A percentile compares a stretch with the other conserved stretches of the same genome.
Evolutionary conservation across 2,888 invertebrate species (phyloP).

Genomic region (Brachyopa scutellaris): DNA sequence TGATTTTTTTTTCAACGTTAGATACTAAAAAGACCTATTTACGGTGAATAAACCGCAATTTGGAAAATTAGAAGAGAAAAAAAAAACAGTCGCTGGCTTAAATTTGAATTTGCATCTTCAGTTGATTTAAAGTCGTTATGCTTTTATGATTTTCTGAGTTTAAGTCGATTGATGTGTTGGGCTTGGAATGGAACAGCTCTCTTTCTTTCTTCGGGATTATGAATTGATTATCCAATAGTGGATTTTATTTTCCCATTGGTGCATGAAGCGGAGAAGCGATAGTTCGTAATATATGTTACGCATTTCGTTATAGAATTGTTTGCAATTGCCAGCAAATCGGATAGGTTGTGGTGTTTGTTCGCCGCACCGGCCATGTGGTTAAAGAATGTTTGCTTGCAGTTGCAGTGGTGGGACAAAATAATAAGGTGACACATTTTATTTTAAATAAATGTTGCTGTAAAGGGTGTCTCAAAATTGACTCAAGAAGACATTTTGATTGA

Average conservation of each 20-base stretch:
- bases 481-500: too few relatives aligned
- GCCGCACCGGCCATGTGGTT: not conserved
- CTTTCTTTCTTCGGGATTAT: slow-evolving; percentile 9
- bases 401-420: too few relatives aligned
- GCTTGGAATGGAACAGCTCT: not conserved
- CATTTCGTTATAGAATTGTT: slow-evolving; percentile 38
- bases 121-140: not conserved
- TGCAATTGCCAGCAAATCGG: slow-evolving; percentile 2
- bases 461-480: too few relatives aligned
- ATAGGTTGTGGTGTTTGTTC: too few relatives aligned
- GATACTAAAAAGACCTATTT: not conserved
- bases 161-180: not conserved
- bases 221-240: slow-evolving; percentile 28
- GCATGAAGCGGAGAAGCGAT: slow-evolving; percentile 40
- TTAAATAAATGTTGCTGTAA: too few relatives aligned
- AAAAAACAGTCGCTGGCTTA: too few relatives aligned
- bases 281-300: slow-evolving; percentile 21
- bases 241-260: slow-evolving; percentile 16
- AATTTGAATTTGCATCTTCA: not conserved
- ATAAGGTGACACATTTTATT: too few relatives aligned
- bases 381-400: not conserved
- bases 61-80: too few relatives aligned
- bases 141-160: not conserved
- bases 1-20: not conserved
- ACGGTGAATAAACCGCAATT: not conserved